A percentile compares a stretch with the other conserved stretches of the same genome.
Evolutionary conservation across 2,888 invertebrate genomes (phyloP).

Genomic region (Candidula unifasciata): DNA sequence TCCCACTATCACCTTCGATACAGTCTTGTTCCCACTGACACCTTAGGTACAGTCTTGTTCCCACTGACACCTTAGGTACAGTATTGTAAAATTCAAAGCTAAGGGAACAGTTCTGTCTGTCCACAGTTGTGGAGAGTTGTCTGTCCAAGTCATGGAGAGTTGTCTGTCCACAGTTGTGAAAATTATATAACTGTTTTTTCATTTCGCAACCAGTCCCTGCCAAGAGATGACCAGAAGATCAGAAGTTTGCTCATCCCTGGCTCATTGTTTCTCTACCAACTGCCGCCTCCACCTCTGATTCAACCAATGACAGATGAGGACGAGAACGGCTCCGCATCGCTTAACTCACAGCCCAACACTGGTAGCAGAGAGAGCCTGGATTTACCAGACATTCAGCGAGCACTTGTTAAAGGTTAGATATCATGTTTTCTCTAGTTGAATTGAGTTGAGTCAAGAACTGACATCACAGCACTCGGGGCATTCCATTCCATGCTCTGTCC

Average conservation of each 20-base stretch:
- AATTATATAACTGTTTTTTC: not conserved
- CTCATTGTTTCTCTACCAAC: conserved; percentile 84
- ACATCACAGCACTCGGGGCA: no score
- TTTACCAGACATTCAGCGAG: conserved; percentile 37
- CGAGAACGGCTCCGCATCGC: conserved; percentile 36
- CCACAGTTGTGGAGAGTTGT: no score
- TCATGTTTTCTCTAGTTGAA: not conserved
- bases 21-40: no score
- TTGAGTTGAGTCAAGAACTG: no score
- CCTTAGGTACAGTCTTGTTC: no score
- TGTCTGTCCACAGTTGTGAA: no score
- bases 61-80: no score
- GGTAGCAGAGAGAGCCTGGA: conserved; percentile 45
- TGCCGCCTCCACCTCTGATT: conserved; percentile 79
- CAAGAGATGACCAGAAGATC: conserved; percentile 78
- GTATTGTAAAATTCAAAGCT: no score
- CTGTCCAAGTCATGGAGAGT: no score
- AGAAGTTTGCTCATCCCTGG: conserved; percentile 75
- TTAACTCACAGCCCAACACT: conserved; percentile 27
- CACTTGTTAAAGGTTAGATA: conserved; percentile 23
- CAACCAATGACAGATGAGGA: conserved; percentile 71
- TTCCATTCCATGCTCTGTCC: no score
- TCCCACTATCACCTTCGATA: no score
- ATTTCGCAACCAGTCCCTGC: conserved; percentile 75
- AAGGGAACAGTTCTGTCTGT: no score